These are phyloP conservation scores for Maccullochella peelii DNA, from an alignment of 2,113 vertebrate genomes.

Conservation along the genomic window DNA sequence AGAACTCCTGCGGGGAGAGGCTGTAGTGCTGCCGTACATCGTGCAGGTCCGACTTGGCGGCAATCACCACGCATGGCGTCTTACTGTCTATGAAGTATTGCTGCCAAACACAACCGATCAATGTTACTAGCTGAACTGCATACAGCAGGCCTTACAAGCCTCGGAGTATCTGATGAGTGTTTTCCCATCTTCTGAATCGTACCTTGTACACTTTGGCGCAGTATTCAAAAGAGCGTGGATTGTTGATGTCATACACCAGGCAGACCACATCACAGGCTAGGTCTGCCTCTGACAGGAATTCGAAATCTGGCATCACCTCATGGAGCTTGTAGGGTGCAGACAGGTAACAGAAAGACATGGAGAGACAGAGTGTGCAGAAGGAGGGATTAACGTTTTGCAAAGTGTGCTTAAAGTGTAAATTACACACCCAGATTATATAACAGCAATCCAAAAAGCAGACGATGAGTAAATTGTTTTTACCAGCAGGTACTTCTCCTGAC, in stretches of 20 bases:
- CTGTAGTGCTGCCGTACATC: conserved; percentile 94
- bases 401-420: neutral
- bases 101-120: conserved; percentile 76
- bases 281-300: conserved; percentile 91
- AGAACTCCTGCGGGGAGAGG: conserved; percentile 94
- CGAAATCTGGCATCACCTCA: conserved; percentile 91
- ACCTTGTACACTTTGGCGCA: conserved; percentile 98
- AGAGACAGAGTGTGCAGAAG: conserved; percentile 15
- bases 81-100: conserved; percentile 98
- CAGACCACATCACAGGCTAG: conserved; percentile 94
- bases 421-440: conserved; percentile 21
- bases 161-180: neutral
- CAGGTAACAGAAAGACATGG: neutral
- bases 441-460: conserved; percentile 15
- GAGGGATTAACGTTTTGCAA: conserved; percentile 31
- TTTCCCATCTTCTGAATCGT: neutral
- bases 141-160: neutral
- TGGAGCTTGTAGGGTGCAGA: conserved; percentile 86
- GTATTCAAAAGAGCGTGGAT: conserved; percentile 95
- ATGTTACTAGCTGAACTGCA: rapidly evolving
- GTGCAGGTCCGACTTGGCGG: conserved; percentile 95
- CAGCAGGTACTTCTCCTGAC: conserved; percentile 98
- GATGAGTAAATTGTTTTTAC: conserved; percentile 82
- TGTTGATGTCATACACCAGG: conserved; percentile 94
- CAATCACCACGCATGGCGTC: conserved; percentile 94